These are phyloP conservation scores for Rhabdomys pumilio DNA, from an alignment of 2,797 vertebrate genomes.

Conservation along the genomic window DNA sequence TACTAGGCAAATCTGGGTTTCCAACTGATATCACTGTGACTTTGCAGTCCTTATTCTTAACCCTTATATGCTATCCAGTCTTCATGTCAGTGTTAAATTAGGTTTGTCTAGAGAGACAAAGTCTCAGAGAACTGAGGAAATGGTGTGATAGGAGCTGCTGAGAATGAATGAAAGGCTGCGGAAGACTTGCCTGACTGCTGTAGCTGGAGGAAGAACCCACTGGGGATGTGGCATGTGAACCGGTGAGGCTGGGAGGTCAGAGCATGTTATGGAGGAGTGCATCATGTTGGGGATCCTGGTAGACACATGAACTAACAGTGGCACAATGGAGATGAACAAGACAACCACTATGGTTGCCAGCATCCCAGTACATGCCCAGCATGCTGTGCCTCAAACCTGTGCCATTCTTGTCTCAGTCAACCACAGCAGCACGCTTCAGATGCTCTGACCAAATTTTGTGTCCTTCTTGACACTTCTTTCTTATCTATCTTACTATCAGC, in stretches of 20 bases:
- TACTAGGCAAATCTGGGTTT: background rate
- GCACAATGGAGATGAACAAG: background rate
- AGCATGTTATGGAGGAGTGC: background rate
- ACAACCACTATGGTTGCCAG: fast-evolving
- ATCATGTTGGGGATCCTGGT: no score
- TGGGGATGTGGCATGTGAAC: background rate
- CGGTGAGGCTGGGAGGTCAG: background rate
- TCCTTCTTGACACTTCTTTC: background rate
- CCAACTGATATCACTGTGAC: background rate
- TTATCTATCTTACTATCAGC: background rate
- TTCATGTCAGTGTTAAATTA: background rate
- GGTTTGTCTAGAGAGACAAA: fast-evolving
- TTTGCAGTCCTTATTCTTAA: background rate
- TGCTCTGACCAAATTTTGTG: background rate
- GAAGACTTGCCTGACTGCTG: background rate
- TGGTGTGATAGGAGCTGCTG: background rate
- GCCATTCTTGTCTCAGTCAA: no score
- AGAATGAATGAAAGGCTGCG: fast-evolving
- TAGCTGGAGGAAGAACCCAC: fast-evolving
- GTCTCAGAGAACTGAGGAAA: background rate
- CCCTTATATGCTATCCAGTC: fast-evolving
- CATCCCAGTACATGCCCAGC: background rate
- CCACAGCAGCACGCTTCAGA: background rate
- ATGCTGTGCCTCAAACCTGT: background rate
- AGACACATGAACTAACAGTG: background rate